Conservation (phyloP, 2,797 vertebrate genomes). For the Anguilla pacifica region DNA sequence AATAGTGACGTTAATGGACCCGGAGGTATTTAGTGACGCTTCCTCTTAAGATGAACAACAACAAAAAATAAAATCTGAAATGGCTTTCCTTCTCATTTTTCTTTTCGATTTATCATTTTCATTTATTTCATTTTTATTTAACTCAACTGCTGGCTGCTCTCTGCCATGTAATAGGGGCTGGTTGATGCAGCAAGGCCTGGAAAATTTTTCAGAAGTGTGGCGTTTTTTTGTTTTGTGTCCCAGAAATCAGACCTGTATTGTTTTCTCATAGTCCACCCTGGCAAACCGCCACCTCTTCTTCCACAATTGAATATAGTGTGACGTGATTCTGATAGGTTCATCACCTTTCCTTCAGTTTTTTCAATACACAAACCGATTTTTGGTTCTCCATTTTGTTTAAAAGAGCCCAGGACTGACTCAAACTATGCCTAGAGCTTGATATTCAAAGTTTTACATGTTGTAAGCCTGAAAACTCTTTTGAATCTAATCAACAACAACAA, state of each 20-base stretch:
- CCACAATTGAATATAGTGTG: slow-evolving; percentile 66
- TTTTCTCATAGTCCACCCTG: slow-evolving; percentile 51
- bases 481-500: background rate
- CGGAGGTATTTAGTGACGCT: slow-evolving; percentile 11
- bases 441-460: background rate
- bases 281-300: slow-evolving; percentile 41
- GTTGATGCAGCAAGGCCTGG: slow-evolving; percentile 62
- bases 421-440: background rate
- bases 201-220: slow-evolving; percentile 57
- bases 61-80: slow-evolving; percentile 7
- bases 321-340: slow-evolving; percentile 73
- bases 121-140: slow-evolving; percentile 24
- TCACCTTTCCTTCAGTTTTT: slow-evolving; percentile 67
- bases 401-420: background rate
- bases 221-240: background rate
- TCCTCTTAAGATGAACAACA: slow-evolving; percentile 16
- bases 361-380: slow-evolving; percentile 61
- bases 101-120: background rate
- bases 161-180: slow-evolving; percentile 41
- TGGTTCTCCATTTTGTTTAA: background rate
- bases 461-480: background rate
- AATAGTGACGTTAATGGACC: background rate
- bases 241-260: slow-evolving; percentile 38
- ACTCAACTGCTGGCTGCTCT: slow-evolving; percentile 39
- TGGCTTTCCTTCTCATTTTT: slow-evolving; percentile 8